phyloP scores from a whole-genome alignment of 1,140 invertebrate genomes.

The Tetraneura akinire region DNA sequence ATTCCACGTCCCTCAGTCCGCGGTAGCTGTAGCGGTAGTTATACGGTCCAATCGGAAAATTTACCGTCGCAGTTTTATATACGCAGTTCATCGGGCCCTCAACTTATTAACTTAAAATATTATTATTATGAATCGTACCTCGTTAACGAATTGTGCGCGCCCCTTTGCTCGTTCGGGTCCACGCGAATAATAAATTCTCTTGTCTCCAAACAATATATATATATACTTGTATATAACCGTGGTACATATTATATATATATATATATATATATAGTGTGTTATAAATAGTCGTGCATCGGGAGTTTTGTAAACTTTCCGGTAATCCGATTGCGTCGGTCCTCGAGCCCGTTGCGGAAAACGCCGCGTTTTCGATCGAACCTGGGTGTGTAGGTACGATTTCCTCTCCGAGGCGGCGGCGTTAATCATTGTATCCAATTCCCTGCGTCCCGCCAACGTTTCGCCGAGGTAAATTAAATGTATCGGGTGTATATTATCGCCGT shows the following conservation, averaged over 20 bases:
- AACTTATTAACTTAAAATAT: conserved; percentile 49
- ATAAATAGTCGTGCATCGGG: neutral
- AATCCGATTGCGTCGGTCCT: conserved; percentile 35
- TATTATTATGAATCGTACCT: conserved; percentile 49
- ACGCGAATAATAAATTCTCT: conserved; percentile 45
- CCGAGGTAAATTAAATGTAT: conserved; percentile 46
- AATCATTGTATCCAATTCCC: conserved; percentile 49
- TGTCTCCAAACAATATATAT: conserved; percentile 2
- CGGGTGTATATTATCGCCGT: conserved; percentile 26
- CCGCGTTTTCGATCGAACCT: neutral
- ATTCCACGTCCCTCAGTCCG: too few species aligned
- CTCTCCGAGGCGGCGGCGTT: conserved; percentile 18
- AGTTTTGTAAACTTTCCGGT: conserved; percentile 45
- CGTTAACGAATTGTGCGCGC: conserved; percentile 22
- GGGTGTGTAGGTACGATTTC: conserved; percentile 19
- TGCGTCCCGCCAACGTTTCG: neutral
- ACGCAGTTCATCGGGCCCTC: conserved; percentile 29
- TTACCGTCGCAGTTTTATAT: conserved; percentile 30
- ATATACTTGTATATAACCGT: too few species aligned
- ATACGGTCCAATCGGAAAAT: neutral
- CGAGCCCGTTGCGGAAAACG: neutral
- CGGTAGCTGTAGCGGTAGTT: too few species aligned
- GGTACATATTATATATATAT: neutral
- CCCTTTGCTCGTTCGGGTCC: neutral
- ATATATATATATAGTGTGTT: neutral